These are phyloP conservation scores for Premnoplex brunnescens DNA, from an alignment of 2,797 vertebrate species.

Conservation along the genomic window DNA sequence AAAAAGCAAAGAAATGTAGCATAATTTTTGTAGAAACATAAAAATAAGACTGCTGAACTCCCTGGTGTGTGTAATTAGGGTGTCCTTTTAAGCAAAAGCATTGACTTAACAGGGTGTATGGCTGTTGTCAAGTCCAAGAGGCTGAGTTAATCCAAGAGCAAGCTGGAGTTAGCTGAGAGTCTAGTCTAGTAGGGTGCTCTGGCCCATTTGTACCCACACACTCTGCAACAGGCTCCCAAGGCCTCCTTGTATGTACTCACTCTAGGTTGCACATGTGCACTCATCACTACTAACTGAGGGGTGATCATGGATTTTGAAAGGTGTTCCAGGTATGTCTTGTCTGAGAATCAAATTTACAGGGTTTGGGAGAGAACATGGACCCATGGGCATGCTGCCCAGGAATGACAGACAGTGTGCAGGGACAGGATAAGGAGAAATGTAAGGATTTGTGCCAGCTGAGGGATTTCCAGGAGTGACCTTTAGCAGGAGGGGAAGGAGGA, in stretches of 20 bases:
- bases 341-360: not conserved
- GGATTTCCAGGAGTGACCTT: not conserved
- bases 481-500: not conserved
- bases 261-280: not conserved
- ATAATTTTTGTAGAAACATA: not conserved
- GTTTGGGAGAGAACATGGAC: not conserved
- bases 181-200: not conserved
- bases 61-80: not conserved
- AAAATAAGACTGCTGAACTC: not conserved
- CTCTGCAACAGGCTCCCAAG: not conserved
- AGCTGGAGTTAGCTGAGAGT: not conserved
- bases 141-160: not conserved
- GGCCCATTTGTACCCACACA: not conserved
- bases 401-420: not conserved
- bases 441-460: not conserved
- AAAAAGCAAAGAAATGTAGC: not conserved
- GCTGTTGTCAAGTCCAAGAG: not conserved
- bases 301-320: not conserved
- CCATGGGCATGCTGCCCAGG: not conserved
- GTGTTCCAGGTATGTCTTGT: not conserved
- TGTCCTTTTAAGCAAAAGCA: not conserved
- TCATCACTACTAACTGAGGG: fast-evolving
- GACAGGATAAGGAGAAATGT: not conserved
- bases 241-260: not conserved
- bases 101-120: not conserved